phyloP scores from a whole-genome alignment of 1,140 invertebrate genomes.

The Cotesia glomerata region DNA sequence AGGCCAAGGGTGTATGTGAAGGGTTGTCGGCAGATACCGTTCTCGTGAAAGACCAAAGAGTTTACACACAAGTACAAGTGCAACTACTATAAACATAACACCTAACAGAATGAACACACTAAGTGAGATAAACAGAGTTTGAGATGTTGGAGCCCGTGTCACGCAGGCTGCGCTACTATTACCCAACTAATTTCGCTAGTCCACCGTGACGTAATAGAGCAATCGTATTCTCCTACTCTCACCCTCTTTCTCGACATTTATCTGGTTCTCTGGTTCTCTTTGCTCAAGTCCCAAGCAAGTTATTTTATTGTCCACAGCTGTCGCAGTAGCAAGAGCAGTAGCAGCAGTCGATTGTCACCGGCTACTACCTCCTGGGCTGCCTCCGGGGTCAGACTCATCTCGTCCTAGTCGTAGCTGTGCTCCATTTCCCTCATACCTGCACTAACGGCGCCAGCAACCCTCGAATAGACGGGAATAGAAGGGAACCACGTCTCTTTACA shows the following conservation, averaged over 20 bases:
- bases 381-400: conserved; percentile 57
- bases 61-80: neutral
- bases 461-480: no score
- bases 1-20: conserved; percentile 16
- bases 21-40: conserved; percentile 14
- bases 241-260: no score
- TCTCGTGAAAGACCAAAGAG: neutral
- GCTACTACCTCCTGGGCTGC: conserved; percentile 33
- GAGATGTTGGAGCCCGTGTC: conserved; percentile 11
- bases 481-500: conserved; percentile 16
- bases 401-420: neutral
- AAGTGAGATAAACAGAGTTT: conserved; percentile 3
- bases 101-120: no score
- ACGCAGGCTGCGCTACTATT: conserved; percentile 22
- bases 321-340: conserved; percentile 46
- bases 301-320: conserved; percentile 64
- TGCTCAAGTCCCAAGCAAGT: conserved; percentile 44
- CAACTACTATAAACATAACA: no score
- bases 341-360: conserved; percentile 59
- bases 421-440: conserved; percentile 33
- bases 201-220: conserved; percentile 22
- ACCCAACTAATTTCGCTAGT: conserved; percentile 28
- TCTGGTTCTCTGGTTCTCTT: neutral
- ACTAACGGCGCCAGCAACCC: conserved; percentile 41
- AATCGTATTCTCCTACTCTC: neutral